Conservation (phyloP, 2,888 invertebrate genomes). For the Drosophila mettleri region DNA sequence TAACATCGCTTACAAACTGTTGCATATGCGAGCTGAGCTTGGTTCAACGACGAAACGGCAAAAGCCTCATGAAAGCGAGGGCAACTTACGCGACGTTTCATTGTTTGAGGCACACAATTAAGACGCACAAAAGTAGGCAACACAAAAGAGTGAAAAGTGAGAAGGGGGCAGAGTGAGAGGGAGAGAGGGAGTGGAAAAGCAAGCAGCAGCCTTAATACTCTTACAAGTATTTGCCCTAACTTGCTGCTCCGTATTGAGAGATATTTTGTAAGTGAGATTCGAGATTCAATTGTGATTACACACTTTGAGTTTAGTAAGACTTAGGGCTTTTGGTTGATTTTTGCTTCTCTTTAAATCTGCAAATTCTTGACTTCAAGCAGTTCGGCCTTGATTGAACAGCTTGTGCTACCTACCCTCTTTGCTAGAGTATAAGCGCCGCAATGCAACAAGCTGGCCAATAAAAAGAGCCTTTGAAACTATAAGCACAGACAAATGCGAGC, state of each 20-base stretch:
- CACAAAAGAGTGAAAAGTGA: conserved; percentile 1
- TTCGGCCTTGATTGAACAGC: not conserved
- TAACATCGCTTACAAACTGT: conserved; percentile 24
- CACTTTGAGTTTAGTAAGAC: not conserved
- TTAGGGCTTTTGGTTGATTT: no score
- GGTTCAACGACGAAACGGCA: not conserved
- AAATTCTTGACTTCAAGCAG: not conserved
- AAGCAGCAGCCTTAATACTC: not conserved
- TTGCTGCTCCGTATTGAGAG: no score
- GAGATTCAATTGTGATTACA: not conserved
- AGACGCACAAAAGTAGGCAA: conserved; percentile 51
- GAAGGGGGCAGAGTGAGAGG: not conserved
- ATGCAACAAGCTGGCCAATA: not conserved
- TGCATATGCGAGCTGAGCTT: conserved; percentile 18
- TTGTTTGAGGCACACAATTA: conserved; percentile 21
- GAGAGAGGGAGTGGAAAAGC: not conserved
- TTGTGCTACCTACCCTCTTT: not conserved
- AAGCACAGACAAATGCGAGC: not conserved
- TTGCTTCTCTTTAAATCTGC: no score
- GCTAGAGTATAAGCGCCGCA: not conserved
- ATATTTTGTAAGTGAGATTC: no score
- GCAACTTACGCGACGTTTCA: conserved; percentile 10
- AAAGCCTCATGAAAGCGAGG: conserved; percentile 14
- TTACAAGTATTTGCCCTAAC: not conserved
- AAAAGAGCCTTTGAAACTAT: not conserved